Evolutionary conservation across 2,888 invertebrate species (phyloP), one percentile per base, ranked within the genome.

Genomic region (Dasysyrphus tricinctus): DNA sequence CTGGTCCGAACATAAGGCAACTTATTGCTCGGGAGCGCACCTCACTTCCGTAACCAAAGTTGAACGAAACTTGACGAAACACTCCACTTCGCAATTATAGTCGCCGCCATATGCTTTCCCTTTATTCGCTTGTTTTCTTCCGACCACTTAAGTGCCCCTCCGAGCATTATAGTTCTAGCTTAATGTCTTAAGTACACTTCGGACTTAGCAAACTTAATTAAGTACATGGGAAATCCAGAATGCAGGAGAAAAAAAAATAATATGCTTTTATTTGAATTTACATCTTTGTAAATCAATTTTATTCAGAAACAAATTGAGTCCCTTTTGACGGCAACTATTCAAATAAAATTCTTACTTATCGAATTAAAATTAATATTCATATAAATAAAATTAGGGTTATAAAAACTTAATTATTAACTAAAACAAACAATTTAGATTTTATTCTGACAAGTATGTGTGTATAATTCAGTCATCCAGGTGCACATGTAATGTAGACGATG

Each of bases 401-500:
- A 69, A 42, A 69, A 72, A 80, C 61, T 59, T 51, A 67, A 65
- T 72, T 59, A 42, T 72, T 76, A 80, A 76, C 61, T 67, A 65
- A 75, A 80, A 84, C 79, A 75, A 79, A 78, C 61, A 70, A 83
- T 59, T 51, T 63, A 65, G 3, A 70, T 51, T 77, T 47, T 34
- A 74, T 67, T 67, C 0, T 67, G 76, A 80, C 77, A 77, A 77
- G 44, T 69, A 67, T n/a, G 49, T 47, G 47, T 49, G n/a, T 49
- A 14, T 39, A 29, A 73, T 76, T 89, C 90, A 91, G 88, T 92
- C 91, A 88, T 92, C 92, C 54, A 91, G 88, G 79, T 92, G 92
- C 70, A 92, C 90, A 89, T 92, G 91, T 74, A 92, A 88, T 83
- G 91, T 92, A n/a, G 91, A 91, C 42, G 91, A 91, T 63, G 92